Base-by-base conservation (phyloP, 2,113 vertebrate genomes). In the Pelvicachromis taeniatus region DNA sequence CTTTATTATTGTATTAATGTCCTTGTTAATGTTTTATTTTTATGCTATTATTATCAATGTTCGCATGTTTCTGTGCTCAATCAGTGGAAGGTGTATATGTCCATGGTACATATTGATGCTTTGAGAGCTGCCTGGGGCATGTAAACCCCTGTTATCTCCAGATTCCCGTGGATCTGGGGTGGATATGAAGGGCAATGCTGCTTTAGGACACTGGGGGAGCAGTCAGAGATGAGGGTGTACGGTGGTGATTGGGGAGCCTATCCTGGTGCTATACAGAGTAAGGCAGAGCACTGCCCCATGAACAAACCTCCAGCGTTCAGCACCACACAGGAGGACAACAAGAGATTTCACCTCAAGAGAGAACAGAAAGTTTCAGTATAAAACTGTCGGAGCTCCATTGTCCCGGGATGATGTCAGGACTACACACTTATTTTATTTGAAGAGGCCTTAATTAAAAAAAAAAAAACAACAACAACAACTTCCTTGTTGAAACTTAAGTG, bases 1-100 rank as follows among this genome's bases (percentile, higher is more conserved):
- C 35, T 88, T 85, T 91, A 91, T 95, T 93, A 91, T 95, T 92
- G 78, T 94, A 94, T 95, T 94, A 93, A 94, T 94, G 93, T 95
- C 75, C 86, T 85, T 84, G 77, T 94, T 78, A 77, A 65, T 81
- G 83, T 93, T 85, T 75, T 88, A 56, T 94, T 89, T 85, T 86
- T 92, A 88, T 86, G 81, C 77, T 70, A 81, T 94, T 84, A 83
- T 94, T 92, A 87, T 89, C 77, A 85, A 87, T 93, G 87, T 93
- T 85, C 40, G 83, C 79, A 77, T 77, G 78, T 40, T 84, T 89
- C 84, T 68, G 78, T 87, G 88, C 91, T 94, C 94, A 92, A 89
- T 94, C 91, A 91, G 86, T 82, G 87, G 88, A 91, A 85, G 91
- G 87, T 79, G 75, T 86, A 54, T 73, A 81, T 91, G 86, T 93